Percentiles rank a stretch among this genome's conserved stretches.
Evolutionary conservation across 2,113 vertebrate species (phyloP).

Genomic region (Notothenia rossii): DNA sequence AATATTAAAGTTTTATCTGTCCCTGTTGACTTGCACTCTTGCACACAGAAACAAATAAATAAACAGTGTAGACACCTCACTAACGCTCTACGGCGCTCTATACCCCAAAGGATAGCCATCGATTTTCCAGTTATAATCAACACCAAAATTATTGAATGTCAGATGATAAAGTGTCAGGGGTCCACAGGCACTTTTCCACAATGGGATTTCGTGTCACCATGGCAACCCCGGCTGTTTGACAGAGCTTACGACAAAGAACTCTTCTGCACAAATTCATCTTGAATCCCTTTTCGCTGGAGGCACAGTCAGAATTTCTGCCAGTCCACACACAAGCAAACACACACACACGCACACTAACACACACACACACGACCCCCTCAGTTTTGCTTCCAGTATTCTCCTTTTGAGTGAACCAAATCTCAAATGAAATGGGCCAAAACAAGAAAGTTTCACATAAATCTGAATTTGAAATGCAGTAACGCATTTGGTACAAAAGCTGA

Average conservation of each 20-base stretch:
- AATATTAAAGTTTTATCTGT: background rate
- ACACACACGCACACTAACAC: background rate
- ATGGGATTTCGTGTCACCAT: conserved; percentile 86
- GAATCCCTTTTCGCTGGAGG: conserved; percentile 62
- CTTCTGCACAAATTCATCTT: conserved; percentile 83
- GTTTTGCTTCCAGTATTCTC: background rate
- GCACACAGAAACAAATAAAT: conserved; percentile 51
- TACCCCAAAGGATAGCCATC: conserved; percentile 87
- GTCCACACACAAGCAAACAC: background rate
- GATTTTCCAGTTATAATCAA: conserved; percentile 94
- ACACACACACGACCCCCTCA: background rate
- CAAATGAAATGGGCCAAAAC: background rate
- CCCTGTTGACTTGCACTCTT: background rate
- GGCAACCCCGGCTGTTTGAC: conserved; percentile 87
- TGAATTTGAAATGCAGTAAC: conserved; percentile 3
- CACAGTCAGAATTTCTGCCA: conserved; percentile 25
- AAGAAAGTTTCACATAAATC: conserved; percentile 6
- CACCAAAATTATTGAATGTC: conserved; percentile 93
- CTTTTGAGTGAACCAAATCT: background rate
- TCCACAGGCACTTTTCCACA: conserved; percentile 87
- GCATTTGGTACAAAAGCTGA: conserved; percentile 22
- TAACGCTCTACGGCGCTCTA: conserved; percentile 75
- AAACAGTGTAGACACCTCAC: conserved; percentile 41
- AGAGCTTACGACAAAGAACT: conserved; percentile 85
- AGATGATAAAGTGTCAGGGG: conserved; percentile 90